Evolutionary conservation across 92 coral and sea anemone genomes (phyloP), one percentile per base, ranked within the genome.

Genomic region (Virgularia gustaviana): DNA sequence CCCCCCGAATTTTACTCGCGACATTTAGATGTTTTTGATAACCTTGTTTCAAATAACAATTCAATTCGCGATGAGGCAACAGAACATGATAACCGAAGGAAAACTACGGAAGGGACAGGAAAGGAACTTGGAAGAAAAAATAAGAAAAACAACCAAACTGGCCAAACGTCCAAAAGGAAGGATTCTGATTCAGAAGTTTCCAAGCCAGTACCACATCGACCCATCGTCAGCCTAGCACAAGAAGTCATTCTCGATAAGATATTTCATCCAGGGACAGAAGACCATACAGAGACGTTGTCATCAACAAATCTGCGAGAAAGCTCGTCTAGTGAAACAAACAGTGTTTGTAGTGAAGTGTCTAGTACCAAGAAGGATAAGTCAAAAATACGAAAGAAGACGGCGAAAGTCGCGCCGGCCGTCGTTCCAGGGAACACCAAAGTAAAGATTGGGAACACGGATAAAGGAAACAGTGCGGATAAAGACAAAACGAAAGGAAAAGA

Each of bases 401-500:
- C 20, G 41, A 72, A 61, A 81, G 32, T 45, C 25, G 52, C 74
- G 32, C 62, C 74, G 0, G 43, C 34, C 11, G 37, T 70, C 15
- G 53, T 63, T 3, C n/a, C 79, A 57, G 49, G 30, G 30, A 66
- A 68, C 15, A 72, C 31, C 20, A 57, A 27, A 37, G 68, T 57
- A 31, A 43, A 68, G 49, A 34, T 38, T 47, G 72, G 43, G 28
- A 72, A 57, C 20, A 81, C 61, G 70, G 60, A 23, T 12, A 78
- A 81, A 42, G 54, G 10, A 9, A 81, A 57, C 24, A 29, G 55
- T 34, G 76, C 36, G 24, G 82, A 79, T 34, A 87, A 83, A 70
- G 98, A 92, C 2, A 92, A 89, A 54, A 83, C 83, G 42, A 90
- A 92, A 56, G 83, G 77, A 37, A 95, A 89, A 12, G 96, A 87